Conservation (phyloP, 2,797 vertebrate species). For the Balearica regulorum region DNA sequence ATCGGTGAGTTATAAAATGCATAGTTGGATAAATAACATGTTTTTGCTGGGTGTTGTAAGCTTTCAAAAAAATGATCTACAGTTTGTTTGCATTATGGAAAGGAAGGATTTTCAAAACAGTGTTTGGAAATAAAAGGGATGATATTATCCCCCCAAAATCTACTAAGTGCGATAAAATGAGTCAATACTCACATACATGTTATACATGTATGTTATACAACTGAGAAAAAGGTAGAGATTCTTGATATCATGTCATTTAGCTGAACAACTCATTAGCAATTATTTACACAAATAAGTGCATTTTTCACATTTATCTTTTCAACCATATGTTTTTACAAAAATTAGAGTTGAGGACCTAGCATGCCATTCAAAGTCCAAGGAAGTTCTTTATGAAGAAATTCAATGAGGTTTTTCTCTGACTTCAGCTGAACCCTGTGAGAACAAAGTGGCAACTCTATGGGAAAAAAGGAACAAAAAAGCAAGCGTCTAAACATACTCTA, state of each 20-base stretch:
- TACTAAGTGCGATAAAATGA: neutral
- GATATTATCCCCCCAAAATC: neutral
- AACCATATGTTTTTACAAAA: neutral
- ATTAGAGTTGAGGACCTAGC: neutral
- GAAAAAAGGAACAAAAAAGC: neutral
- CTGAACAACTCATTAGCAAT: neutral
- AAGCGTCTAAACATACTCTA: neutral
- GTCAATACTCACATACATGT: neutral
- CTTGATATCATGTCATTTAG: neutral
- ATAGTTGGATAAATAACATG: neutral
- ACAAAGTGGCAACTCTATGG: neutral
- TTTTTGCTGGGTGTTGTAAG: neutral
- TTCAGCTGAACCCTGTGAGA: neutral
- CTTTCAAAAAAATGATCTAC: neutral
- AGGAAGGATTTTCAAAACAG: neutral
- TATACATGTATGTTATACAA: no score
- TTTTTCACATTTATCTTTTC: neutral
- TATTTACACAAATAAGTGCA: neutral
- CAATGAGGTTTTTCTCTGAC: neutral
- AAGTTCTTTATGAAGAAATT: neutral
- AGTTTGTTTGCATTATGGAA: neutral
- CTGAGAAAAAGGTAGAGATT: neutral
- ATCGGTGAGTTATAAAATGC: neutral
- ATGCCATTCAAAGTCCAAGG: neutral
- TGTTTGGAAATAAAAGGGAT: neutral